A percentile compares a stretch with the other conserved stretches of the same genome.
These are phyloP conservation scores for Nyctibius grandis DNA, from an alignment of 2,797 vertebrate species.

Conservation along the genomic window DNA sequence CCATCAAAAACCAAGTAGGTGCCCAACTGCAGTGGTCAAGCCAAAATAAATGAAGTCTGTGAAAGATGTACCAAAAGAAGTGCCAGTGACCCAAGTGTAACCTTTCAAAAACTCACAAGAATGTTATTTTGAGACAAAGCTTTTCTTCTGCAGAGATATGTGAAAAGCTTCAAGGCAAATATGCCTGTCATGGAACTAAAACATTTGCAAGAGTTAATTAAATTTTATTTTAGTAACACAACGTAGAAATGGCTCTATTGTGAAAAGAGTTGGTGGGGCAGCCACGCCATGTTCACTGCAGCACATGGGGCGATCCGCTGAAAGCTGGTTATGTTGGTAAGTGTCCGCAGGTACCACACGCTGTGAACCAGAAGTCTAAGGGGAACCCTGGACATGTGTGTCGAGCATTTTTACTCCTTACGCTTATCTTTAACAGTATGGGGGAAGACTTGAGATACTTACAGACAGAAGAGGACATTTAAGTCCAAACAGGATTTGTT, in stretches of 20 bases:
- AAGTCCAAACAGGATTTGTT: neutral
- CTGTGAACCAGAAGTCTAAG: neutral
- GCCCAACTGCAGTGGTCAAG: constrained; percentile 3
- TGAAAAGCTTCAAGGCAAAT: constrained; percentile 15
- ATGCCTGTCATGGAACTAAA: neutral
- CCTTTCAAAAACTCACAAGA: constrained; percentile 37
- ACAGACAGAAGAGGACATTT: neutral
- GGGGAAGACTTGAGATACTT: neutral
- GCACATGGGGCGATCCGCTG: neutral
- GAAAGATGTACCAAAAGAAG: constrained; percentile 32
- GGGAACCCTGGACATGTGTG: neutral
- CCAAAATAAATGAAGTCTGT: constrained; percentile 39
- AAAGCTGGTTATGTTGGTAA: no score
- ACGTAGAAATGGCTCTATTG: neutral
- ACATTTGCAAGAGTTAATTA: neutral
- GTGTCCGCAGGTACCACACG: neutral
- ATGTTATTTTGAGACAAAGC: constrained; percentile 34
- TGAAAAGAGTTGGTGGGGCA: neutral
- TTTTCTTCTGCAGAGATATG: neutral
- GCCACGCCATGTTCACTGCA: neutral
- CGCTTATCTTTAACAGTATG: neutral
- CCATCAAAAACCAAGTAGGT: constrained; percentile 10
- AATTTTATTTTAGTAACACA: neutral
- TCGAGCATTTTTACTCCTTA: neutral
- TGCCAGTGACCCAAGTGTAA: constrained; percentile 42